Conservation (phyloP, 2,888 invertebrate species). For the Rhagonycha fulva region DNA sequence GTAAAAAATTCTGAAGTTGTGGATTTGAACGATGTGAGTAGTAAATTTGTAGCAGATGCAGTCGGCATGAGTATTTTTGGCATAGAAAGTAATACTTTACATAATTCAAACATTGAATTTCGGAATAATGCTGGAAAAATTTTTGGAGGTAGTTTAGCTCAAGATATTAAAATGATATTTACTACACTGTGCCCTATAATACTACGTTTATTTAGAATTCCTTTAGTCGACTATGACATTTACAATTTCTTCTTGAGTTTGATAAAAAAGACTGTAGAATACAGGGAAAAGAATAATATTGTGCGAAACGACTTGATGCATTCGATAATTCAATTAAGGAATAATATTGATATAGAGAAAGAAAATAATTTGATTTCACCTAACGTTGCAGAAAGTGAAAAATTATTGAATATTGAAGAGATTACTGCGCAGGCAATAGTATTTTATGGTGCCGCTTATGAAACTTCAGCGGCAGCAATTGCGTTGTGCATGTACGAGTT, state of each 20-base stretch:
- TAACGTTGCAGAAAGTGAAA: not conserved
- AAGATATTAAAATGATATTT: not conserved
- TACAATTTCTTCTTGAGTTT: not conserved
- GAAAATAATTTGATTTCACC: not conserved
- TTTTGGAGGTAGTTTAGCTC: conserved; percentile 31
- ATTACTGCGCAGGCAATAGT: conserved; percentile 39
- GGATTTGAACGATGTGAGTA: conserved; percentile 38
- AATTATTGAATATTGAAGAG: conserved; percentile 17
- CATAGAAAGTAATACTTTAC: conserved; percentile 54
- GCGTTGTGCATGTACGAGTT: conserved; percentile 58
- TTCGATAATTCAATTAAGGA: not conserved
- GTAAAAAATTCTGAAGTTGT: conserved; percentile 2
- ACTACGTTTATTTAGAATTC: not conserved
- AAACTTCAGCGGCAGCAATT: conserved; percentile 51
- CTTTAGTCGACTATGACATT: not conserved
- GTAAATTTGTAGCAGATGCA: conserved; percentile 50
- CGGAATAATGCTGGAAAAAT: conserved; percentile 41
- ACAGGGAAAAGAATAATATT: not conserved
- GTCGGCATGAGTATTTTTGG: conserved; percentile 52
- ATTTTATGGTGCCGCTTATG: conserved; percentile 48
- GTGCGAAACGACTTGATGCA: conserved; percentile 2
- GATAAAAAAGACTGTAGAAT: not conserved
- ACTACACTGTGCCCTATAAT: not conserved
- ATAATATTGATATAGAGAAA: not conserved
- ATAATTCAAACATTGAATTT: conserved; percentile 45